Conservation (phyloP, 2,113 vertebrate genomes). For the Brevimyrus niger region DNA sequence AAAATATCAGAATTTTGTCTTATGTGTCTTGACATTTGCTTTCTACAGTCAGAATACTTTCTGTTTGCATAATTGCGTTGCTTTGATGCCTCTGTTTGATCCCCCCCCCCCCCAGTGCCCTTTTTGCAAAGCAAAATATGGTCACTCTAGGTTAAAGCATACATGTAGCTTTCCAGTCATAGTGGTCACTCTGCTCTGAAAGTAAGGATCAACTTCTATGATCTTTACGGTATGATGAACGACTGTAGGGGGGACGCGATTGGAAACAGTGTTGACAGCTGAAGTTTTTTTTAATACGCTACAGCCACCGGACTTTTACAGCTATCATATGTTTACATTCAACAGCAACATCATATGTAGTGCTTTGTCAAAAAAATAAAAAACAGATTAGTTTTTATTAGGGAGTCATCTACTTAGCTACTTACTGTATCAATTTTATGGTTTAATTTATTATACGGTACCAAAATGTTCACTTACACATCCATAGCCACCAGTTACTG, state of each 20-base stretch:
- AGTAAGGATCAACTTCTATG: neutral
- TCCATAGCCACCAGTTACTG: constrained; percentile 3
- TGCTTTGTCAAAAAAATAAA: neutral
- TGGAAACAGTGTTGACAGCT: neutral
- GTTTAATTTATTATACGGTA: constrained; percentile 20
- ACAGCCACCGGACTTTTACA: neutral
- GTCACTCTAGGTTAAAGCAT: neutral
- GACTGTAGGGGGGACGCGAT: neutral
- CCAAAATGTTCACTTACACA: neutral
- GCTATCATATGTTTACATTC: constrained; percentile 13
- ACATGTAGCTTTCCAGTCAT: neutral
- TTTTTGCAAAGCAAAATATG: neutral
- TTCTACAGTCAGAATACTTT: neutral
- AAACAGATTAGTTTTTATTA: neutral
- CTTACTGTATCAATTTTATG: neutral
- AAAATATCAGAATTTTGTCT: neutral
- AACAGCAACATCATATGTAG: neutral
- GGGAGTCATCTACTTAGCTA: neutral
- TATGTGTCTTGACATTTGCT: neutral
- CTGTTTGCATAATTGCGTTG: neutral
- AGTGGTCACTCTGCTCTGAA: neutral
- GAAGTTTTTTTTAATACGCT: neutral
- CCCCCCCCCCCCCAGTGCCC: neutral
- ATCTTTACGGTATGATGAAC: neutral
- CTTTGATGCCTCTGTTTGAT: neutral